Conservation (phyloP, 2,113 vertebrate genomes). For the Oenanthe melanoleuca region DNA sequence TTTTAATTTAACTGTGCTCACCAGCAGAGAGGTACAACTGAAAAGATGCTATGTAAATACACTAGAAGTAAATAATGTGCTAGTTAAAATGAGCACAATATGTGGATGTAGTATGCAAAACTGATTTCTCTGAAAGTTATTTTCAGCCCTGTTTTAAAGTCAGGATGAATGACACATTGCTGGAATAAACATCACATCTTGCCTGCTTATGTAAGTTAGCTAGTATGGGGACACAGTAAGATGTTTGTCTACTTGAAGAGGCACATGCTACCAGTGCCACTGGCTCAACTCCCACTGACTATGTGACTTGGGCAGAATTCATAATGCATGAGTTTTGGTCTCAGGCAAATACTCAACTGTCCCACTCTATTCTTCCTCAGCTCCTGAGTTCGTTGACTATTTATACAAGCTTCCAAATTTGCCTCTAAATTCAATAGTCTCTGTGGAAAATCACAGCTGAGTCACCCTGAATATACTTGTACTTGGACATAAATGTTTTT, state of each 20-base stretch:
- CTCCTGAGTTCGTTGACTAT: not conserved
- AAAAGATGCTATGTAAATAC: not conserved
- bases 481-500: not conserved
- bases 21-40: not conserved
- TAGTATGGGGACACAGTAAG: not conserved
- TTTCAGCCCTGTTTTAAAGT: not conserved
- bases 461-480: not conserved
- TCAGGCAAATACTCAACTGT: not conserved
- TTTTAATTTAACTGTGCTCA: not conserved
- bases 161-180: not conserved
- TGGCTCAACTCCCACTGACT: not conserved
- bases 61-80: not conserved
- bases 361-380: not conserved
- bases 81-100: not conserved
- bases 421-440: not conserved
- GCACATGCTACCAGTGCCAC: not conserved
- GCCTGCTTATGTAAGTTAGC: not conserved
- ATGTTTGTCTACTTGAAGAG: not conserved
- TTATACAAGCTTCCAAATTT: not conserved
- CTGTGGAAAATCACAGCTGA: constrained; percentile 7
- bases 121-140: not conserved
- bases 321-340: not conserved
- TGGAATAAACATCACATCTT: not conserved
- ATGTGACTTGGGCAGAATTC: rapidly evolving
- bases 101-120: not conserved